A percentile compares a stretch with the other conserved stretches of the same genome.
Evolutionary conservation across 1,140 invertebrate species (phyloP).

Genomic region (Sminthurinus signatus): DNA sequence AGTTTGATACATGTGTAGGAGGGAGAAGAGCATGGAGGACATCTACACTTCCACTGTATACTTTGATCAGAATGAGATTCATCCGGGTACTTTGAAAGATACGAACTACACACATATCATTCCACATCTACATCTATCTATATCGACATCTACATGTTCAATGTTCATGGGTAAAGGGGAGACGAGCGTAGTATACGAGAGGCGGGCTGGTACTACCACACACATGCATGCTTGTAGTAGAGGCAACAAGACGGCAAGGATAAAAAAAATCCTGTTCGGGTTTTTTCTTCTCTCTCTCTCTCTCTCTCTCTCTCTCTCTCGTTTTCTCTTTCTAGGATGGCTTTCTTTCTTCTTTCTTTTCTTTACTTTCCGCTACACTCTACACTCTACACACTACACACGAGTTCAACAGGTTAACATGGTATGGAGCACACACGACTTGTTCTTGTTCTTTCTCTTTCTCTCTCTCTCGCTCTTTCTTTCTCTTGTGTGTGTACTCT

Average conservation of each 20-base stretch:
- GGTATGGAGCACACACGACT: conserved; percentile 17
- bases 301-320: too few species aligned
- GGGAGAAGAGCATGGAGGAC: not conserved
- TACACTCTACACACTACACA: conserved; percentile 18
- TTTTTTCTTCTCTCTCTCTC: conserved; percentile 22
- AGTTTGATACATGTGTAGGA: too few species aligned
- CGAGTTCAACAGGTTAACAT: conserved; percentile 41
- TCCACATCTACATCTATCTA: too few species aligned
- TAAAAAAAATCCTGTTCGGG: conserved; percentile 26
- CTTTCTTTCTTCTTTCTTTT: conserved; percentile 40
- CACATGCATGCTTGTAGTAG: not conserved
- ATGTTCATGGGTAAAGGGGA: too few species aligned
- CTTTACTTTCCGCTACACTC: conserved; percentile 27
- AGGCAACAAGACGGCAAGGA: conserved; percentile 26
- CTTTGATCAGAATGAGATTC: not conserved
- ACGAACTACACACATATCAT: too few species aligned
- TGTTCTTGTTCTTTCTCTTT: too few species aligned
- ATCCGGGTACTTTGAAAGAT: conserved; percentile 16
- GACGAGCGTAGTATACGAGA: not conserved
- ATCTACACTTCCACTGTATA: too few species aligned
- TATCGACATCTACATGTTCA: too few species aligned
- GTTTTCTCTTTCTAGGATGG: conserved; percentile 14
- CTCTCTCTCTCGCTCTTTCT: conserved; percentile 20
- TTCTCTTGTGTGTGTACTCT: conserved; percentile 22
- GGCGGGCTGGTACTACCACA: not conserved